A percentile compares a stretch with the other conserved stretches of the same genome.
These are phyloP conservation scores for Nannobrachium achirus DNA, from an alignment of 2,113 vertebrate species.

Conservation along the genomic window DNA sequence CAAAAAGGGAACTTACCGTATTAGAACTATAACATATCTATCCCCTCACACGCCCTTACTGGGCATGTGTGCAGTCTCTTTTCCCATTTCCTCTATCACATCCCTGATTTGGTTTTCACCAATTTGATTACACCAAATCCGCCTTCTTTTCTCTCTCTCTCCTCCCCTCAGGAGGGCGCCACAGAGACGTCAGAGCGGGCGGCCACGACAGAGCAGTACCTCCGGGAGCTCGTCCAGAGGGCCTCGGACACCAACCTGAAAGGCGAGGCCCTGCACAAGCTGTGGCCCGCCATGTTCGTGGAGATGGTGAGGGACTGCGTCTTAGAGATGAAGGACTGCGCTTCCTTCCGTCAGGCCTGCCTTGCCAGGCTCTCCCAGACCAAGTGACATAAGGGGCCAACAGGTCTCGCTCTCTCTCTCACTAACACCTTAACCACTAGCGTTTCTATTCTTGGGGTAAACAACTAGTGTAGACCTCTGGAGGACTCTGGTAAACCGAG, in stretches of 20 bases:
- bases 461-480: too few species aligned
- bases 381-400: conserved; percentile 62
- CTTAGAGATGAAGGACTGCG: conserved; percentile 88
- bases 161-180: conserved; percentile 66
- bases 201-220: conserved; percentile 78
- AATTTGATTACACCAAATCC: not conserved
- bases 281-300: conserved; percentile 96
- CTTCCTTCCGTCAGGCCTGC: conserved; percentile 86
- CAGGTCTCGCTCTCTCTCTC: conserved; percentile 32
- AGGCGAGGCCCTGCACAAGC: conserved; percentile 89
- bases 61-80: too few species aligned
- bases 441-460: too few species aligned
- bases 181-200: conserved; percentile 65
- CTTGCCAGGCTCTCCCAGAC: conserved; percentile 82
- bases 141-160: not conserved
- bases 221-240: conserved; percentile 85
- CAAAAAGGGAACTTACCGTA: too few species aligned
- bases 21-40: too few species aligned
- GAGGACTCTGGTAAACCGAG: too few species aligned
- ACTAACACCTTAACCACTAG: not conserved
- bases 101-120: too few species aligned
- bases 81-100: not conserved
- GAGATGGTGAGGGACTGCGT: conserved; percentile 94
- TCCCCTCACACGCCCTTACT: too few species aligned
- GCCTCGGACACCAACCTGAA: conserved; percentile 90